Conservation (phyloP, 2,113 vertebrate genomes). For the Cricetomys ansorgei region DNA sequence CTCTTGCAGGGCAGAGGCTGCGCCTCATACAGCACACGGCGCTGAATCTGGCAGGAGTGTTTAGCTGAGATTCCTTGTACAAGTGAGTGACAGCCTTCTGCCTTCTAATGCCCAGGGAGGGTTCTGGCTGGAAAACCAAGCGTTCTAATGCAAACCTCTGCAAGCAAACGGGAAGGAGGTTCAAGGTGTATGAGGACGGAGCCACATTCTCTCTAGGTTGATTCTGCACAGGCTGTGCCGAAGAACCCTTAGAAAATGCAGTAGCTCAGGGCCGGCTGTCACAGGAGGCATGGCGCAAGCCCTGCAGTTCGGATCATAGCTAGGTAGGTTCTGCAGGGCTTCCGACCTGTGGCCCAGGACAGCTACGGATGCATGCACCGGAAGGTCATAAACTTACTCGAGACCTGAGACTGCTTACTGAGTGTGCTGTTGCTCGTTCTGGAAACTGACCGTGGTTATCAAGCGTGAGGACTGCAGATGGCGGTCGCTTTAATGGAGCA, state of each 20-base stretch:
- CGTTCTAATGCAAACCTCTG: neutral
- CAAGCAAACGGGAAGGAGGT: neutral
- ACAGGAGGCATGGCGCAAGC: neutral
- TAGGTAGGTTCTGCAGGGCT: neutral
- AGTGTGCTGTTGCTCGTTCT: neutral
- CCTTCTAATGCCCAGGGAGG: neutral
- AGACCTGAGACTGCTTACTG: neutral
- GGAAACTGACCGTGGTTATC: neutral
- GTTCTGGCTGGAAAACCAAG: neutral
- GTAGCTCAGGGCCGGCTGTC: neutral
- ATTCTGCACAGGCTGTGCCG: neutral
- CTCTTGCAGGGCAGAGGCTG: neutral
- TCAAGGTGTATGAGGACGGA: neutral
- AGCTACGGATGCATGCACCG: too few species aligned
- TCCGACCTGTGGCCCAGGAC: neutral
- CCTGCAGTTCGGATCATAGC: neutral
- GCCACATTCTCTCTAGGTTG: neutral
- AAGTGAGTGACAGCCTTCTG: neutral
- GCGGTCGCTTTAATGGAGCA: neutral
- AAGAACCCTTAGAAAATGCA: neutral
- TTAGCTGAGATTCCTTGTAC: neutral
- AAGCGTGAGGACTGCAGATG: neutral
- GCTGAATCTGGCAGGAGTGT: too few species aligned
- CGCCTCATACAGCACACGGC: fast-evolving
- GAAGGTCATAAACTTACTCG: neutral